Evolutionary conservation across 1,140 invertebrate genomes (phyloP), one percentile per base, ranked within the genome.

Genomic region (Drosophila aff.): DNA sequence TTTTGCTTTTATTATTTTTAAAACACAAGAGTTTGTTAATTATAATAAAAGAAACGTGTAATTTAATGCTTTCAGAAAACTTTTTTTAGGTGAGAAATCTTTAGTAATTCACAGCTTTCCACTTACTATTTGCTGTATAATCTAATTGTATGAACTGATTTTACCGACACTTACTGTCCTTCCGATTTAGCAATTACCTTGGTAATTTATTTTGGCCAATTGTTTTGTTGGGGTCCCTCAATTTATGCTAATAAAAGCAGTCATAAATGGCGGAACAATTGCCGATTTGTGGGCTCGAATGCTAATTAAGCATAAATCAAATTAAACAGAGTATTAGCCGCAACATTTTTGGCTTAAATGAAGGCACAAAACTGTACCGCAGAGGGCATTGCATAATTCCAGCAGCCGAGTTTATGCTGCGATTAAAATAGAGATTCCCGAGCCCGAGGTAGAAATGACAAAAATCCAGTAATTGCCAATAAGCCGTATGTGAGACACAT

Each of bases 401-500:
- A 40, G 38, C 28, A 38, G 7, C 28, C 10, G 11, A 33, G 26
- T 21, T 49, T 59, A 21, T 36, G 44, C 31, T 33, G 38, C 28
- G 68, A 73, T 74, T 61, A 60, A 75, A 53, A 28, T 11, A 40
- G 53, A 57, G 36, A 77, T 72, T 66, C 46, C 23, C 23, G 23
- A n/a, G 43, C 53, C 59, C 33, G 60, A 81, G 57, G 59, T 38
- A 38, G 16, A 82, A 66, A 47, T 53, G 67, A 69, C 44, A 76
- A 79, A 87, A 86, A 61, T 71, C 57, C 69, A 59, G 71, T 79
- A 87, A 89, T 86, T 87, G 80, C 55, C 83, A 89, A 80, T 89
- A 89, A 89, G 53, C 59, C 36, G 55, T 15, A 18, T 46, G 13
- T 21, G 43, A 21, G 43, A 21, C 43, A 6, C 43, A 21, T 49